phyloP scores from a whole-genome alignment of 1,140 invertebrate species.

The fruit fly (Drosophila melanogaster) region DNA sequence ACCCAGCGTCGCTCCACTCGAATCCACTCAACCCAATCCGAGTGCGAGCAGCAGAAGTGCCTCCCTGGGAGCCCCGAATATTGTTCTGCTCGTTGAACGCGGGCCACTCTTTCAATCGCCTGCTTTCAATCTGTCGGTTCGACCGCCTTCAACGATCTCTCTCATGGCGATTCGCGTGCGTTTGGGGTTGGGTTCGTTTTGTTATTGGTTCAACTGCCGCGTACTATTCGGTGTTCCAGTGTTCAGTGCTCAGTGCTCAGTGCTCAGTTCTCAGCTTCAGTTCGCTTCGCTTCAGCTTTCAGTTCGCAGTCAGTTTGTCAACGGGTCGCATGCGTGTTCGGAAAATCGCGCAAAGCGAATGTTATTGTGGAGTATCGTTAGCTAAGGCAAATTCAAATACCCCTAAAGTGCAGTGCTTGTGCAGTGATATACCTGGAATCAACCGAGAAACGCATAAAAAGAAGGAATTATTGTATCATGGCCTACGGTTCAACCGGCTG shows the following conservation, averaged over 20 bases:
- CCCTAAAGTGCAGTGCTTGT: constrained; percentile 30
- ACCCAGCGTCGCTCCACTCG: constrained; percentile 47
- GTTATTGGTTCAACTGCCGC: constrained; percentile 65
- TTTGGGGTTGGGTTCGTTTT: constrained; percentile 56
- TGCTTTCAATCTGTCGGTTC: constrained; percentile 8
- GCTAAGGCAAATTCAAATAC: constrained; percentile 1
- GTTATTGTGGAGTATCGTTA: constrained; percentile 3
- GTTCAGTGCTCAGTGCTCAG: constrained; percentile 51
- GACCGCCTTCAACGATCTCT: constrained; percentile 53
- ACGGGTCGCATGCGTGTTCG: constrained; percentile 73
- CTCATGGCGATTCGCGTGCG: constrained; percentile 26
- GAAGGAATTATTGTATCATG: constrained; percentile 45
- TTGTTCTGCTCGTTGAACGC: constrained; percentile 37
- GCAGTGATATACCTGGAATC: constrained; percentile 8
- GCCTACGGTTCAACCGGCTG: constrained; percentile 58
- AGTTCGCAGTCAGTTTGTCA: constrained; percentile 74
- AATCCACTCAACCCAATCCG: constrained; percentile 46
- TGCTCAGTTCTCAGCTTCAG: constrained; percentile 58
- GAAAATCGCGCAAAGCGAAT: constrained; percentile 1
- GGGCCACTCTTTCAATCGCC: constrained; percentile 17
- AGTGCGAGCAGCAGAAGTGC: neutral
- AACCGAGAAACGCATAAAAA: constrained; percentile 10
- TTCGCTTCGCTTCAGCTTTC: constrained; percentile 38
- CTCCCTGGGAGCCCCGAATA: neutral
- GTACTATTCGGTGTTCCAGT: constrained; percentile 17